A percentile compares a stretch with the other conserved stretches of the same genome.
Conservation (phyloP, 2,113 vertebrate genomes). For the Indicator indicator region DNA sequence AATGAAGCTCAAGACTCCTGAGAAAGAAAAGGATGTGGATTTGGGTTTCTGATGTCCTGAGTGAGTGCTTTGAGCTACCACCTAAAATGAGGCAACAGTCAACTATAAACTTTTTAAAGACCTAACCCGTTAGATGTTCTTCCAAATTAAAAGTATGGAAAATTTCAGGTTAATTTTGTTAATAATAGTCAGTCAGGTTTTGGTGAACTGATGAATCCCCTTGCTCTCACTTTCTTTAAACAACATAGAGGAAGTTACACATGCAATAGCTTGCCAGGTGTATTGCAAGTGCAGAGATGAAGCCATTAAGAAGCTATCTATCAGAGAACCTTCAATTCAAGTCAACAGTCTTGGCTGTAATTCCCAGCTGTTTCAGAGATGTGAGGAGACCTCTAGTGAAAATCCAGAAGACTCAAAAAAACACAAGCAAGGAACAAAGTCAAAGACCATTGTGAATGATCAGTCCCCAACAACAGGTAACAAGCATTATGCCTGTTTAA, state of each 20-base stretch:
- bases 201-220: neutral
- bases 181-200: neutral
- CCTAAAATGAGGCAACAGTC: neutral
- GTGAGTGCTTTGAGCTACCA: neutral
- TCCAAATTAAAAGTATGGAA: neutral
- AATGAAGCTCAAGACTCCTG: neutral
- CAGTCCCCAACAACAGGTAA: neutral
- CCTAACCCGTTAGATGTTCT: neutral
- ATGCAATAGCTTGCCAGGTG: neutral
- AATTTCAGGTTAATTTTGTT: neutral
- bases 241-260: neutral
- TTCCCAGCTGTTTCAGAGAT: neutral
- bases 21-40: neutral
- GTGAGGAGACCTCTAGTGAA: neutral
- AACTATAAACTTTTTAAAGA: neutral
- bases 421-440: neutral
- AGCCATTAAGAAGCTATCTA: neutral
- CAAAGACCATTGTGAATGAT: neutral
- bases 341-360: neutral
- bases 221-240: neutral
- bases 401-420: neutral
- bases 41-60: neutral
- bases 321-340: neutral
- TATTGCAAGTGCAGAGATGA: neutral
- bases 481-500: neutral